Base-by-base conservation (phyloP, 1,140 invertebrate genomes). In the Psix sp. region DNA sequence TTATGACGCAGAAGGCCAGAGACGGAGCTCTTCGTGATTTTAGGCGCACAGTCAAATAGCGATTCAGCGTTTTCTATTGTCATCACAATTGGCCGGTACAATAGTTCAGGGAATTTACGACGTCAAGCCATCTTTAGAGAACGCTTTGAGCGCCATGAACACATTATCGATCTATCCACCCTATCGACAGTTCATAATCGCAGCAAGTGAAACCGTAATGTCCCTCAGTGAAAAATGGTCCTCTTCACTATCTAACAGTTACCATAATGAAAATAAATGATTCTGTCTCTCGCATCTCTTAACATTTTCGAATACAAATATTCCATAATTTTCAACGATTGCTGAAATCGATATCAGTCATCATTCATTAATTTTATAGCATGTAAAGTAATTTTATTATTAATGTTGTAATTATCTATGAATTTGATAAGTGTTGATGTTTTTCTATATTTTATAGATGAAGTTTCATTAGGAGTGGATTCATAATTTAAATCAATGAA, bases 21-120 rank as follows among this genome's bases (percentile, higher is more conserved):
- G 51, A 56, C 60, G 35, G 35, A 49, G 63, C 62, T 62, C 49
- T 63, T 76, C 63, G 71, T 77, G 77, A 80, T 80, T 80, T 76
- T 59, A 63, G 76, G 62, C 56, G 15, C 26, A 60, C 54, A 48
- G 66, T 71, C 76, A 78, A 81, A 74, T 67, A 71, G 67, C 80
- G 78, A 80, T 79, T 80, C 78, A 80, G 78, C 78, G 66, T 74
- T 80, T 79, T 79, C 76, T 49, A 77, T 80, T 80, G 77, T 82
- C 77, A 48, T 78, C 68, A 70, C 74, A 79, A 77, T 80, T 63
- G 76, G 66, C 52, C 54, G 21, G 15, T 36, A 81, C 74, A 81
- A 77, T 79, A 65, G 71, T 56, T 56, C 51, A 54, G 57, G 31
- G 72, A 79, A 80, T 80, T 80, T 79, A 77, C 74, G 74, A 76